Evolutionary conservation across 2,113 vertebrate genomes (phyloP).

Genomic region (Paracanthobrama guichenoti): DNA sequence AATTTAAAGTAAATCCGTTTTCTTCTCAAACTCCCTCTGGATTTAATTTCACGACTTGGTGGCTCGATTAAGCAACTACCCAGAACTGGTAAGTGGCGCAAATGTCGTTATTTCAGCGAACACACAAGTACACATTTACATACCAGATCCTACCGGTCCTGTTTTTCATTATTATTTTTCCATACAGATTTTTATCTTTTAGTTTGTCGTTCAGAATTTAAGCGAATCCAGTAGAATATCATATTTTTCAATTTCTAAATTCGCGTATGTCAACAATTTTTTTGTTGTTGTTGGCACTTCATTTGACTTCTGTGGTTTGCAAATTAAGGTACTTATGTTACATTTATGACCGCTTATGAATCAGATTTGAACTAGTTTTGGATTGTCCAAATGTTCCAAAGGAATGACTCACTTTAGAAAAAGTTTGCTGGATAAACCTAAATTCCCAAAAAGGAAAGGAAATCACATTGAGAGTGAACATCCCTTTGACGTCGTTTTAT

Average conservation of each 20-base stretch:
- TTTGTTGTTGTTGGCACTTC: too few species aligned
- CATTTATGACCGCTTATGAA: not conserved
- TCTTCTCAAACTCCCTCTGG: not conserved
- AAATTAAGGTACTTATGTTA: too few species aligned
- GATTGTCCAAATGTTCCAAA: not conserved
- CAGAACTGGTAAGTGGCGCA: not conserved
- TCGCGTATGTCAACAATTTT: too few species aligned
- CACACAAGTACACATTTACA: not conserved
- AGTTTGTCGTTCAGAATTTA: not conserved
- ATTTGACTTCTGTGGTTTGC: not conserved
- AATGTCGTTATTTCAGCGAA: not conserved
- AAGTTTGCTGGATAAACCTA: too few species aligned
- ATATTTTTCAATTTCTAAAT: too few species aligned
- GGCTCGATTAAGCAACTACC: not conserved
- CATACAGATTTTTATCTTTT: not conserved
- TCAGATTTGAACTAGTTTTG: not conserved
- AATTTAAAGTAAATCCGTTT: not conserved
- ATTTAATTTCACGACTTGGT: constrained; percentile 5
- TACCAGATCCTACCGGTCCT: too few species aligned
- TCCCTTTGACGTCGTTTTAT: not conserved
- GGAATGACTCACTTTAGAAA: not conserved
- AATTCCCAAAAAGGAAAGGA: not conserved
- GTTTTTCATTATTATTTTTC: not conserved
- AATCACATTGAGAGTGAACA: not conserved
- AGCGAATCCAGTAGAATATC: not conserved